These are phyloP conservation scores for Amiota mariae DNA, from an alignment of 2,888 invertebrate genomes.

Conservation along the genomic window DNA sequence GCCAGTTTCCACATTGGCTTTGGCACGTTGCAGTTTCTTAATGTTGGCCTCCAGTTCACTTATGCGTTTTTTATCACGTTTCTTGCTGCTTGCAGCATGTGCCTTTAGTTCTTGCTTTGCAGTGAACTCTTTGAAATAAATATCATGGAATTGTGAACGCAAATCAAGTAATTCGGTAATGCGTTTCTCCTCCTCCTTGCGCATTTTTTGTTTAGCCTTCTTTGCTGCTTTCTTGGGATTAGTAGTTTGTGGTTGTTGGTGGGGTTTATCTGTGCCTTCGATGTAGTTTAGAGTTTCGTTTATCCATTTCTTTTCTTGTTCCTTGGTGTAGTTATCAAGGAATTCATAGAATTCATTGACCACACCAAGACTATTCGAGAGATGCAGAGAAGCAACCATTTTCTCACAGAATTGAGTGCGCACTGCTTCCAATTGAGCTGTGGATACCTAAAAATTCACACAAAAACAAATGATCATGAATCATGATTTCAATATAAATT, in stretches of 20 bases:
- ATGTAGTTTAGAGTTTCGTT: slow-evolving; percentile 71
- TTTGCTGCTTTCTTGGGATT: slow-evolving; percentile 73
- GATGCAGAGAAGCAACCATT: slow-evolving; percentile 19
- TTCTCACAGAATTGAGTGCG: background rate
- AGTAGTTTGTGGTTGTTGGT: slow-evolving; percentile 67
- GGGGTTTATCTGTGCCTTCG: slow-evolving; percentile 61
- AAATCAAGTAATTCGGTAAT: slow-evolving; percentile 70
- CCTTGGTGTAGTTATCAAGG: slow-evolving; percentile 66
- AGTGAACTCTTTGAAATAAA: slow-evolving; percentile 71
- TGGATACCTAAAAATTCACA: slow-evolving; percentile 16
- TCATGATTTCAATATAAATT: too few relatives aligned
- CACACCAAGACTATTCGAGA: slow-evolving; percentile 58
- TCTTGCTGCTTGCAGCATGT: slow-evolving; percentile 61
- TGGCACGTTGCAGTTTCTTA: slow-evolving; percentile 71
- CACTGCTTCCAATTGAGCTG: slow-evolving; percentile 32
- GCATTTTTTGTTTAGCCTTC: slow-evolving; percentile 72
- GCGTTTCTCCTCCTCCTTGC: slow-evolving; percentile 71
- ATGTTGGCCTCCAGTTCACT: slow-evolving; percentile 69
- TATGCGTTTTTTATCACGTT: slow-evolving; percentile 72
- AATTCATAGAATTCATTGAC: slow-evolving; percentile 70
- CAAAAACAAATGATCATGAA: background rate
- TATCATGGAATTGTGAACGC: slow-evolving; percentile 70
- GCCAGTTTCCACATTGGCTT: slow-evolving; percentile 70
- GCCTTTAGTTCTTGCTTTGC: slow-evolving; percentile 69
- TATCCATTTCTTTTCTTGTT: slow-evolving; percentile 71